Percentiles rank a stretch among this genome's conserved stretches.
These are phyloP conservation scores for Epinephelus coioides DNA, from an alignment of 2,797 vertebrate genomes.

Conservation along the genomic window DNA sequence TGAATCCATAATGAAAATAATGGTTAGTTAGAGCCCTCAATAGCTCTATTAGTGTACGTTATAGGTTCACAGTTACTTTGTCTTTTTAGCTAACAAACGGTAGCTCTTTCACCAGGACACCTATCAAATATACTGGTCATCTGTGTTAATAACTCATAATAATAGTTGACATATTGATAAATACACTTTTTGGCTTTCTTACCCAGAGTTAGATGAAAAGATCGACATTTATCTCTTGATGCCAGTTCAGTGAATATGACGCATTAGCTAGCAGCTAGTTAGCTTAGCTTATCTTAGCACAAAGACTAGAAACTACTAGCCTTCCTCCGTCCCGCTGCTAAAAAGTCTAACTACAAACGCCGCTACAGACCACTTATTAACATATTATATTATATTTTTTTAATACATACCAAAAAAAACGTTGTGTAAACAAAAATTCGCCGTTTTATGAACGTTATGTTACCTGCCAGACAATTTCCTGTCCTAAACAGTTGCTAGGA, in stretches of 20 bases:
- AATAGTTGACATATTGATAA: not conserved
- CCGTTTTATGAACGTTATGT: not conserved
- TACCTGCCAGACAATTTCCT: not conserved
- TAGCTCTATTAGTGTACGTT: not conserved
- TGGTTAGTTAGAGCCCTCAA: not conserved
- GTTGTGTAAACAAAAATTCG: not conserved
- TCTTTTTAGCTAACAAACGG: not conserved
- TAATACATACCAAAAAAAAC: not conserved
- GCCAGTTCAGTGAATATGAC: not conserved
- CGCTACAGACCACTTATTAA: not conserved
- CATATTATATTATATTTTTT: not conserved
- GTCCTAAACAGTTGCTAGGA: not conserved
- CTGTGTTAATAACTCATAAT: not conserved
- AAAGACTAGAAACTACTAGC: not conserved
- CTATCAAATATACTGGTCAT: not conserved
- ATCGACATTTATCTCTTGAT: not conserved
- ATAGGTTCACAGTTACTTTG: not conserved
- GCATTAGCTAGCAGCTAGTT: not conserved
- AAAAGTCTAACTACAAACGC: not conserved
- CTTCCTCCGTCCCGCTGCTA: not conserved
- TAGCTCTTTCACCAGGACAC: not conserved
- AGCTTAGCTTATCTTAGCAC: not conserved
- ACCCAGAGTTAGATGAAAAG: not conserved
- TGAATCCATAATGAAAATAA: not conserved
- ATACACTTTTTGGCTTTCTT: not conserved